A percentile compares a stretch with the other conserved stretches of the same genome.
Conservation (phyloP, 2,797 vertebrate species). For the Fringilla coelebs region DNA sequence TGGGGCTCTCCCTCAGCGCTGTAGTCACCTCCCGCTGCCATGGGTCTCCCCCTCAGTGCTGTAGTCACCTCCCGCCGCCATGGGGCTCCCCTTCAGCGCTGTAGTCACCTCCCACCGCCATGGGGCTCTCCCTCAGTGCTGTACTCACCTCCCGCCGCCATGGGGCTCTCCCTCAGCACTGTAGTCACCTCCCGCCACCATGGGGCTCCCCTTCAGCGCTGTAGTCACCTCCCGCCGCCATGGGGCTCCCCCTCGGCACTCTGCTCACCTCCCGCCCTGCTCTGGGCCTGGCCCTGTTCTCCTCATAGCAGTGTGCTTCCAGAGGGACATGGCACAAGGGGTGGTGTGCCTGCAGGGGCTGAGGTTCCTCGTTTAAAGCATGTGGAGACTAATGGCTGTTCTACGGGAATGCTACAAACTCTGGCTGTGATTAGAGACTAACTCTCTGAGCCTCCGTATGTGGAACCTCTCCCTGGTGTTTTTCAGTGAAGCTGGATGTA, state of each 20-base stretch:
- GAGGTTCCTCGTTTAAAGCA: not conserved
- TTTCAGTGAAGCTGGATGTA: not conserved
- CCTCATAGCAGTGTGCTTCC: rapidly evolving
- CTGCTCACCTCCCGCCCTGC: rapidly evolving
- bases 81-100: not conserved
- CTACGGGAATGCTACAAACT: rapidly evolving
- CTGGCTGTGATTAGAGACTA: not conserved
- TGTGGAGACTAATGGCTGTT: not conserved
- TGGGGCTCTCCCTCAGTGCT: not conserved
- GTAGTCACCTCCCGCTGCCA: rapidly evolving
- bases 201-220: no score
- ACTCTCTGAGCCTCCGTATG: not conserved
- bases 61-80: rapidly evolving
- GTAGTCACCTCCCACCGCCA: rapidly evolving
- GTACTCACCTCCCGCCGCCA: rapidly evolving
- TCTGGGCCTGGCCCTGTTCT: rapidly evolving
- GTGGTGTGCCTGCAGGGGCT: no score
- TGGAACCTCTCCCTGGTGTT: not conserved
- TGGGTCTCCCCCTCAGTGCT: not conserved
- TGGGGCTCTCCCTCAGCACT: no score
- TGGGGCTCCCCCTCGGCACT: not conserved
- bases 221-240: not conserved
- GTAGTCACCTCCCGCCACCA: rapidly evolving
- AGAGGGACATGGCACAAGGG: no score
- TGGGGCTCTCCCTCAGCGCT: not conserved